Evolutionary conservation across 2,797 vertebrate species (phyloP), one percentile per base, ranked within the genome.

Genomic region (Bovichtus diacanthus): DNA sequence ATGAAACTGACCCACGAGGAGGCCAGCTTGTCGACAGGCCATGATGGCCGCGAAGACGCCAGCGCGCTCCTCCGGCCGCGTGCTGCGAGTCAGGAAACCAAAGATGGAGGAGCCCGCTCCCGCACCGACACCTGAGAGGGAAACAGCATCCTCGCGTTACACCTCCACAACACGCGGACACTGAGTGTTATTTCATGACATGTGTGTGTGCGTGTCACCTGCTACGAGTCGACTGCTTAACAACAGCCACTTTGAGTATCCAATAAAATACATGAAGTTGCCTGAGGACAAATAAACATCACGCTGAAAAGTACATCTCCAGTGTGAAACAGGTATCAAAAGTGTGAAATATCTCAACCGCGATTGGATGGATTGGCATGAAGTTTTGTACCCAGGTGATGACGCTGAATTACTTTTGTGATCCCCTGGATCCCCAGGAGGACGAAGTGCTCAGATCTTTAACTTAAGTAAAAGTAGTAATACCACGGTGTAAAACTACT

Each of bases 251-350:
- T 96, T 96, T 62, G 96, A 96, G 74, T 95, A 94, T 56, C 95
- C 96, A 18, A 97, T 88, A 62, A 97, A 97, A 89, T 96, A 96
- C 95, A 97, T 95, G 83, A 97, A 93, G 92, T 96, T 97, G 38
- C 96, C 96, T 97, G 69, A 50, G 75, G 68, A 75, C 12, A 55
- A 23, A 81, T 8, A 58, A 38, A 74, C 49, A 34, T 8, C 9
- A 39, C 12, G 39, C 21, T 31, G 27, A 63, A 34, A 49, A 54
- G 50, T 12, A 23, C 6, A 47, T 46, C 7, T 44, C 8, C 18
- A 36, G 36, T 41, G 39, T 44, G 38, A 74, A 56, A 59, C 3
- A 41, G 66, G 43, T 18, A 9, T 27, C 3, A 18, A 29, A 41
- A 39, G 41, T 5, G 44, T 58, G 44, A 64, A 47, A 43, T 27